Base-by-base conservation (phyloP, 2,888 invertebrate species). In the Scrobipalpa costella region DNA sequence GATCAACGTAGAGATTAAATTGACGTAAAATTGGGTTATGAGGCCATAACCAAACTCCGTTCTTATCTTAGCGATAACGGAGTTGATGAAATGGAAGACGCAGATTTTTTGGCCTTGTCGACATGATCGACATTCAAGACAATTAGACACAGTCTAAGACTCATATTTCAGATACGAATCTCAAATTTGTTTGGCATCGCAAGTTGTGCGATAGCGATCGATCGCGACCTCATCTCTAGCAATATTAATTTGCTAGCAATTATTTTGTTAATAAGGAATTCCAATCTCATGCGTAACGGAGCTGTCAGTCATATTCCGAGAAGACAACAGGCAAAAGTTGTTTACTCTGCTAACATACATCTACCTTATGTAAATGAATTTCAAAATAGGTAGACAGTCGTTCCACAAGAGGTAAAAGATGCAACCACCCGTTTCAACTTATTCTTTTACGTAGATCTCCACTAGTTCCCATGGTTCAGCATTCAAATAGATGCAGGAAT, bases 181-280 rank as follows among this genome's bases (percentile, higher is more conserved):
- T 66, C 15, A 15, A 40, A 44, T 9, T 44, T 68, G 33, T 38
- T 50, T 38, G 57, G 44, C 71, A 71, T 71, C 69, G 11, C 66
- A 68, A 74, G 70, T 69, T 69, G 64, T 64, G 55, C 63, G 73
- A 75, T 75, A 70, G 64, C 63, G 66, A 73, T 73, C 72, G 71
- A 72, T 71, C 67, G 69, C 69, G 70, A 70, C 70, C 70, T 69
- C 68, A 63, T 65, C 65, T 72, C 70, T 69, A 70, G 70, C 72
- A 71, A 69, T 71, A 72, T 63, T 55, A 60, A 63, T 65, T 60
- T 63, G 59, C 55, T 62, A 50, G 59, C 59, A 52, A 58, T 57
- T 57, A n/a, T 19, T 57, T 34, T 40, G 62, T 62, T 62, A 58
- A 50, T 38, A 17, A 66, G 67, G 71, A 74, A 75, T 75, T 68